Evolutionary conservation across 2,888 invertebrate species (phyloP), one percentile per base, ranked within the genome.

Genomic region (Gari tellinella): DNA sequence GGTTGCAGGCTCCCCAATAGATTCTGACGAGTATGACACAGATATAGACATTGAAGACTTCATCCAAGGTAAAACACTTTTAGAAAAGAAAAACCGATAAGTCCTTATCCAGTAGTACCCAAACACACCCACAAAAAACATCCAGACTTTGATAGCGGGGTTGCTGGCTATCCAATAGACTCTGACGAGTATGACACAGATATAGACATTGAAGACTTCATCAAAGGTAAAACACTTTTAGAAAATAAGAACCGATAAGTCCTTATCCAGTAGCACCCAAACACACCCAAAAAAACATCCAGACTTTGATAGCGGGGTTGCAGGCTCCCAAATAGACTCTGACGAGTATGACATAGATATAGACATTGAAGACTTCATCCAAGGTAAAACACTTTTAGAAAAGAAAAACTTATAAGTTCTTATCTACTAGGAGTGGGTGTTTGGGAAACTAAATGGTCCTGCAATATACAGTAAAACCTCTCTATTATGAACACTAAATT

Each of bases 121-220:
- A 48, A 70, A 37, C 69, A 73, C 12, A n/a, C 66, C 0, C 26
- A 69, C 62, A 84, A 81, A 45, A 78, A 75, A 17, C 78, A 83
- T 52, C 84, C 82, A 10, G 76, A 81, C 12, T 83, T 86, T 63
- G 86, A 87, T 19, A 73, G 82, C 0, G 88, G 89, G 89, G 48
- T 86, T 5, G 66, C 72, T 23, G 88, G 86, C 1, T 86, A 85
- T 0, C 82, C 84, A 0, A 83, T 86, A 56, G 85, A 88, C 55
- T 88, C 88, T 5, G 90, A 89, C 60, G 90, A 90, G 55, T 90
- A 88, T 75, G 89, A 90, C 67, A 90, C 90, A n/a, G 90, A 90
- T 60, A 56, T 90, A 7, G 90, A 90, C 46, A 75, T 75, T 19
- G 87, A 87, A 2, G 86, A 88, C 23, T 79, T 73, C 61, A 55